Evolutionary conservation across 2,113 vertebrate genomes (phyloP), one percentile per base, ranked within the genome.

Genomic region (Daubentonia madagascariensis): DNA sequence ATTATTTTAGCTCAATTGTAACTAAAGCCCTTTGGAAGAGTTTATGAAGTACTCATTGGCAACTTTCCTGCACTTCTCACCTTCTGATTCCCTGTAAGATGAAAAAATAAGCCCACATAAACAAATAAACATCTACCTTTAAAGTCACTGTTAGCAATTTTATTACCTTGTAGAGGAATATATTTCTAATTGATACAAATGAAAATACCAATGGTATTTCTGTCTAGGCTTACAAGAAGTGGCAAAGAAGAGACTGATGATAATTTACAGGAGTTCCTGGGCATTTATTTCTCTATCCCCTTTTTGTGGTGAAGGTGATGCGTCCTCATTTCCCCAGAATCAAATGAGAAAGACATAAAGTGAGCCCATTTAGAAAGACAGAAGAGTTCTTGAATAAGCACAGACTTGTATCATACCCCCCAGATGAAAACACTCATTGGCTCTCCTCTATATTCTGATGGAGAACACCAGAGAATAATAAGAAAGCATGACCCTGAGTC

Each of bases 81-180:
- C 43, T 25, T 50, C 17, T 89, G 52, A 50, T 13, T 45, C 91
- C 23, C n/a, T 91, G 0, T 25, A 73, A 63, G 5, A 73, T n/a
- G 57, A 65, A 20, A 75, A 97, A 94, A 85, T 57, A 91, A 92
- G 72, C 14, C 32, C 23, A 92, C 35, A 61, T 76, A 48, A 54
- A 45, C 14, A 79, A 81, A 70, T 25, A 45, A 48, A 5, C 0
- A 35, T 4, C 18, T 78, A 75, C 16, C 8, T 75, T 45, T 87
- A 83, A 92, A 84, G 65, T 83, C 17, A 28, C 7, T 70, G 5
- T 48, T 84, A n/a, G 28, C 2, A 37, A 28, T 54, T 63, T 80
- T 7, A 84, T 87, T 87, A 65, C 6, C 95, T 86, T 70, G 9
- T 20, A 37, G 54, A 90, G 10, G 1, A 88, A 52, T 94, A n/a